Percentiles rank a stretch among this genome's conserved stretches.
Conservation (phyloP, 2,113 vertebrate genomes). For the Dasyornis broadbenti region DNA sequence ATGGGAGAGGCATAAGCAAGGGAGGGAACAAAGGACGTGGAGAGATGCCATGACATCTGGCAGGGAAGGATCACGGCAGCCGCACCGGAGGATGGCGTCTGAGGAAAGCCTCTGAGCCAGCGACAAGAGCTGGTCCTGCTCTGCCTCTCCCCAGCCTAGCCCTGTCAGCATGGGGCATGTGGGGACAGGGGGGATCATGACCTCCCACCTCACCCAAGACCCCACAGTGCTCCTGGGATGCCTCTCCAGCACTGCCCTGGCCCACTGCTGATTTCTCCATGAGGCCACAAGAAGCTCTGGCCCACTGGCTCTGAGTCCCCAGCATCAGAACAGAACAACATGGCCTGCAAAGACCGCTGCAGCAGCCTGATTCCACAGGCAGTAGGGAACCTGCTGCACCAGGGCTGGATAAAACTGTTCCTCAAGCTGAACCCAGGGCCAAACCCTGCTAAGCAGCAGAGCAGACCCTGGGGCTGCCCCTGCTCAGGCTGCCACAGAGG, state of each 20-base stretch:
- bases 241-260: background rate
- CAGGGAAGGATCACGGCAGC: background rate
- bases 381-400: background rate
- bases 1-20: background rate
- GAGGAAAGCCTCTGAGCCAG: background rate
- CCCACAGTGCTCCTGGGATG: rapidly evolving
- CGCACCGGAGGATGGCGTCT: background rate
- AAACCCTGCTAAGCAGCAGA: background rate
- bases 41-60: background rate
- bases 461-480: background rate
- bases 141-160: background rate
- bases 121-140: background rate
- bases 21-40: conserved; percentile 46
- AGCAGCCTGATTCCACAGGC: background rate
- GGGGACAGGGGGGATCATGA: background rate
- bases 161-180: background rate
- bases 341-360: background rate
- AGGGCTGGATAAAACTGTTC: background rate
- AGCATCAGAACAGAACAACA: background rate
- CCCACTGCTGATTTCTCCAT: background rate
- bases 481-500: background rate
- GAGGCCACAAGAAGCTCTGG: background rate
- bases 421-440: background rate
- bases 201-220: background rate
- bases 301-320: background rate